Conservation (phyloP, 2,888 invertebrate genomes). For the Drosophila falleni region DNA sequence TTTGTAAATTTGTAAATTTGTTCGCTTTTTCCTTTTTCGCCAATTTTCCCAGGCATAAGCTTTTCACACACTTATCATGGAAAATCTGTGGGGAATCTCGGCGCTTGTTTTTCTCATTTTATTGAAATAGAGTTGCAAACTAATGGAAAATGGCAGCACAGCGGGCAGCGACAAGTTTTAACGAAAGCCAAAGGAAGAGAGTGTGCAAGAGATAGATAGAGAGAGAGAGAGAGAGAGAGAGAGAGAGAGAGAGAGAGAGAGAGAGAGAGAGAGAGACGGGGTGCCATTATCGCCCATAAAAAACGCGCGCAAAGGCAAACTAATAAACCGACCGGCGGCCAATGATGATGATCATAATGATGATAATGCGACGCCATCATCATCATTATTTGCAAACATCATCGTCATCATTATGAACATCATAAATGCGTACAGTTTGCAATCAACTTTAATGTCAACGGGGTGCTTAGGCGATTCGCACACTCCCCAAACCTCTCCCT, state of each 20-base stretch:
- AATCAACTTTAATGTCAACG: conserved; percentile 76
- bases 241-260: background rate
- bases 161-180: conserved; percentile 7
- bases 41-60: conserved; percentile 33
- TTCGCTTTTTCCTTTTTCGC: conserved; percentile 6
- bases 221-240: background rate
- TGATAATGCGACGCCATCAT: conserved; percentile 58
- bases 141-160: conserved; percentile 47
- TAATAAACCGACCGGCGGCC: conserved; percentile 69
- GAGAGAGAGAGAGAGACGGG: background rate
- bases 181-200: background rate
- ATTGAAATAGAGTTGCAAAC: conserved; percentile 41
- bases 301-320: conserved; percentile 75
- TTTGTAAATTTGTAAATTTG: conserved; percentile 3
- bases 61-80: conserved; percentile 49
- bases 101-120: conserved; percentile 20
- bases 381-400: conserved; percentile 36
- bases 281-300: conserved; percentile 56
- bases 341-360: conserved; percentile 59
- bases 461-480: conserved; percentile 55
- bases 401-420: conserved; percentile 36
- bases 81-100: conserved; percentile 19
- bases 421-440: conserved; percentile 79
- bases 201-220: background rate
- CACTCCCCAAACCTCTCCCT: conserved; percentile 7